phyloP scores from a whole-genome alignment of 2,113 vertebrate genomes.

The Phylloscopus trochiloides region DNA sequence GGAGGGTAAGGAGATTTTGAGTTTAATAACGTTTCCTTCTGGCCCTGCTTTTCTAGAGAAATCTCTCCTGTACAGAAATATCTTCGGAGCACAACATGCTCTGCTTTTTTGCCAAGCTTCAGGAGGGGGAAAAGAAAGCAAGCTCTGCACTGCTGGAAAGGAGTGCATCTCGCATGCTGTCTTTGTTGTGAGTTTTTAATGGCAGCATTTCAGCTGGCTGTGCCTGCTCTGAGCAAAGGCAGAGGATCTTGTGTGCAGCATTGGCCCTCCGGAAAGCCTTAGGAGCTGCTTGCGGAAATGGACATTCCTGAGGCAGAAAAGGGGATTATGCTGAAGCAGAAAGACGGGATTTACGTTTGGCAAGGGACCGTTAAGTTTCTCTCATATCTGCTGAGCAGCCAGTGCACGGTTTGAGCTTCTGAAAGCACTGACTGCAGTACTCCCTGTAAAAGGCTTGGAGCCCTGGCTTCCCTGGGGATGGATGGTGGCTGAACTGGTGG shows the following conservation, averaged over 20 bases:
- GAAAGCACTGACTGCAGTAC: neutral
- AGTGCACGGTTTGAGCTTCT: neutral
- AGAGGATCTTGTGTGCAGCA: slow-evolving; percentile 15
- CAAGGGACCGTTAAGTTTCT: slow-evolving; percentile 6
- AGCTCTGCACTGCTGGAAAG: slow-evolving; percentile 12
- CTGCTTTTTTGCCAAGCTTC: slow-evolving; percentile 34
- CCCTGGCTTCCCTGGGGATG: neutral
- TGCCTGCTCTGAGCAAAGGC: neutral
- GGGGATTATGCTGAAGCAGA: slow-evolving; percentile 19
- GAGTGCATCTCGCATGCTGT: slow-evolving; percentile 6
- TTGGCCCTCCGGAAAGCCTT: slow-evolving; percentile 27
- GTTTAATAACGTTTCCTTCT: neutral
- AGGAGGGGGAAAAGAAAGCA: neutral
- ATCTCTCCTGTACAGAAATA: slow-evolving; percentile 38
- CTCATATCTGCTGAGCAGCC: slow-evolving; percentile 21
- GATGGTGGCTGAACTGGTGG: neutral
- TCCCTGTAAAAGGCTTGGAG: neutral
- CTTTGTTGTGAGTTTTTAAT: slow-evolving; percentile 20
- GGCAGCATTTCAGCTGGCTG: slow-evolving; percentile 43
- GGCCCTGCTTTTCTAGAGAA: slow-evolving; percentile 24
- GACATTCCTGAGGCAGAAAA: slow-evolving; percentile 49
- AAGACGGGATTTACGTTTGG: slow-evolving; percentile 29
- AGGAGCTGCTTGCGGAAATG: slow-evolving; percentile 48
- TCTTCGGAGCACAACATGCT: slow-evolving; percentile 18
- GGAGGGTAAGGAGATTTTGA: slow-evolving; percentile 80